A percentile compares a stretch with the other conserved stretches of the same genome.
phyloP scores from a whole-genome alignment of 2,888 invertebrate genomes.

The Malthinus seriepunctatus region DNA sequence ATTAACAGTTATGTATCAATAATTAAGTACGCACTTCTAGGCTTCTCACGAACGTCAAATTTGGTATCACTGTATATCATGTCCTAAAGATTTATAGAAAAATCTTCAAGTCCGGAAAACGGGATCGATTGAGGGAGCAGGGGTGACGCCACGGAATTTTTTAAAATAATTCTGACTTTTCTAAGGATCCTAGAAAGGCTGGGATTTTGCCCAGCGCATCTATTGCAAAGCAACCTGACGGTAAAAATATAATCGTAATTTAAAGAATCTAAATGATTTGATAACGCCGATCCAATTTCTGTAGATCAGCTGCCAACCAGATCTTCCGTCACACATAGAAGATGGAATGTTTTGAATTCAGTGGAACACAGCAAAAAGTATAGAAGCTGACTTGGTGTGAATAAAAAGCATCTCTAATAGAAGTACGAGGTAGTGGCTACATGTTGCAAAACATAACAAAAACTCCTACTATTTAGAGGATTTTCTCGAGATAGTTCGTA shows the following conservation, averaged over 20 bases:
- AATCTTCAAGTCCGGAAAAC: too few relatives aligned
- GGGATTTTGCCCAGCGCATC: slow-evolving; percentile 12
- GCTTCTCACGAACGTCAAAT: too few relatives aligned
- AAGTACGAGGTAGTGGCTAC: slow-evolving; percentile 21
- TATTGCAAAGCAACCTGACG: slow-evolving; percentile 5
- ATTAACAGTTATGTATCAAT: too few relatives aligned
- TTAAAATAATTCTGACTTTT: too few relatives aligned
- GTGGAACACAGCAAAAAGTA: slow-evolving; percentile 11
- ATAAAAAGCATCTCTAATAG: slow-evolving; percentile 19
- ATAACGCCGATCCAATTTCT: slow-evolving; percentile 25
- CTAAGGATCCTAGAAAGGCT: too few relatives aligned
- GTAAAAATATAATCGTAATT: background rate
- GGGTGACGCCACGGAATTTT: too few relatives aligned
- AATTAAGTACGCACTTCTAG: too few relatives aligned
- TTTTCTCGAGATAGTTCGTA: slow-evolving; percentile 12
- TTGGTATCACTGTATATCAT: too few relatives aligned
- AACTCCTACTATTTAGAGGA: slow-evolving; percentile 6
- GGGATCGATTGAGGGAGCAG: too few relatives aligned
- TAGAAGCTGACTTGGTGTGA: slow-evolving; percentile 18
- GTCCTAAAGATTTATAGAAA: too few relatives aligned
- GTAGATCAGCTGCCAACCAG: slow-evolving; percentile 9
- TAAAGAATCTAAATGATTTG: slow-evolving; percentile 11
- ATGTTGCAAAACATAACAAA: slow-evolving; percentile 25
- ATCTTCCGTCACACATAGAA: slow-evolving; percentile 26
- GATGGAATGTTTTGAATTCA: slow-evolving; percentile 10